Percentiles rank a stretch among this genome's conserved stretches.
phyloP scores from a whole-genome alignment of 2,888 invertebrate genomes.

The Diaphora mendica region DNA sequence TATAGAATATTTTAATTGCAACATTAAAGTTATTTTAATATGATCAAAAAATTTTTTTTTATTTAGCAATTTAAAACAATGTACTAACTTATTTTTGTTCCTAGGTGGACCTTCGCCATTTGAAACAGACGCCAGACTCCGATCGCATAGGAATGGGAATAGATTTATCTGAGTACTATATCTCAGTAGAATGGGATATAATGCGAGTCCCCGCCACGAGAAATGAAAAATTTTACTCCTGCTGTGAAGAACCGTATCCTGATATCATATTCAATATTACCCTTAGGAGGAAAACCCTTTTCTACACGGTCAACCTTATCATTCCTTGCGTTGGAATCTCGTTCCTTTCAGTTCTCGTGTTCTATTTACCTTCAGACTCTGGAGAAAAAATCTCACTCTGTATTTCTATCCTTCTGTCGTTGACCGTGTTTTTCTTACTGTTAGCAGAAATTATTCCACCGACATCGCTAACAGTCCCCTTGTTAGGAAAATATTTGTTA shows the following conservation, averaged over 20 bases:
- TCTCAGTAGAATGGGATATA: conserved; percentile 99
- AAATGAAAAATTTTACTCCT: conserved; percentile 97
- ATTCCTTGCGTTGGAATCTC: conserved; percentile 99
- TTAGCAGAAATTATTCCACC: conserved; percentile 98
- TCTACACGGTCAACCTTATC: conserved; percentile 98
- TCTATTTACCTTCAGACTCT: conserved; percentile 98
- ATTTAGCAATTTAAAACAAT: not conserved
- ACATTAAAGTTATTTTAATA: not conserved
- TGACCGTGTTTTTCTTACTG: conserved; percentile 97
- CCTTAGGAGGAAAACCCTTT: conserved; percentile 96
- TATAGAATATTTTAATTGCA: not conserved
- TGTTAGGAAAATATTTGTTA: conserved; percentile 96
- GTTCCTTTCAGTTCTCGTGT: conserved; percentile 98
- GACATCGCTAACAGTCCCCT: conserved; percentile 96
- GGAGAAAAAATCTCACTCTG: conserved; percentile 99
- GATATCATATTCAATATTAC: conserved; percentile 99
- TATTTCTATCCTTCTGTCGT: conserved; percentile 96
- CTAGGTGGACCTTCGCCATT: conserved; percentile 96
- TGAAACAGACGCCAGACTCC: conserved; percentile 94
- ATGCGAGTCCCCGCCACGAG: conserved; percentile 96
- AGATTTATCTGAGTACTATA: conserved; percentile 97
- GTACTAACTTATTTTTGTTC: conserved; percentile 49
- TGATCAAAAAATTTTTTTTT: not conserved
- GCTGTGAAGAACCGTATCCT: conserved; percentile 98
- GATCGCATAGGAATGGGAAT: conserved; percentile 96